Base-by-base conservation (phyloP, 92 coral and sea anemone genomes). In the Porites evermanni region DNA sequence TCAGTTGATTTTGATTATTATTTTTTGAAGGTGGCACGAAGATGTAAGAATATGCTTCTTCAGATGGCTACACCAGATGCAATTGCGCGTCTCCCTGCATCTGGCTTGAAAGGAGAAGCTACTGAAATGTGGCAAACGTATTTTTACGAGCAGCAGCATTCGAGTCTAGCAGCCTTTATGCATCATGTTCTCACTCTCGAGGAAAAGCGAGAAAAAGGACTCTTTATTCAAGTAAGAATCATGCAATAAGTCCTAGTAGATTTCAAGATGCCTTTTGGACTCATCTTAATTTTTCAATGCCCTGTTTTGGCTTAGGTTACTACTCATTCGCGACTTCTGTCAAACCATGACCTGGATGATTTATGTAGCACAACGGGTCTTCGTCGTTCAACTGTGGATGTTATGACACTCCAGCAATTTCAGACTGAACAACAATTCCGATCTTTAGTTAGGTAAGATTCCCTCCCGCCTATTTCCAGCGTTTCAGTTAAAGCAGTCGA, bases 21-120 rank as follows among this genome's bases (percentile, higher is more conserved):
- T 14, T 9, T 74, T 61, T 8, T 23, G 0, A 67, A 95, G 98
- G 91, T 93, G 44, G 59, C 72, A 32, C 68, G 78, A 52, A 72
- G 77, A 66, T 90, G 88, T 54, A 77, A 93, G 86, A 64, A 23
- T 38, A 82, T 92, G 66, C 79, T 95, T 72, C 72, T 95, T 72
- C 91, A 92, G 68, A 90, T 93, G 83, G 96, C 96, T 29, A 75
- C 96, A 19, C 98, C 98, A 13, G 98, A 95, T 84, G 96, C 96
- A 74, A 91, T 95, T 17, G 95, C 90, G 6, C 91, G 98, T 67
- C 91, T 95, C 9, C 87, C 89, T 29, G 75, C 79, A 19, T 93
- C 95, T 50, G 60, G 56, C 12, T 59, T 95, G 38, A 79, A 81
- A 29, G 84, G 54, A 29, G 69, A 88, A 70, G 96, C 96, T 1